Evolutionary conservation across 37 sponge, comb jelly and placozoan genomes (phyloP), one percentile per base, ranked within the genome.

Genomic region (Chondrilla cf. caribensis): DNA sequence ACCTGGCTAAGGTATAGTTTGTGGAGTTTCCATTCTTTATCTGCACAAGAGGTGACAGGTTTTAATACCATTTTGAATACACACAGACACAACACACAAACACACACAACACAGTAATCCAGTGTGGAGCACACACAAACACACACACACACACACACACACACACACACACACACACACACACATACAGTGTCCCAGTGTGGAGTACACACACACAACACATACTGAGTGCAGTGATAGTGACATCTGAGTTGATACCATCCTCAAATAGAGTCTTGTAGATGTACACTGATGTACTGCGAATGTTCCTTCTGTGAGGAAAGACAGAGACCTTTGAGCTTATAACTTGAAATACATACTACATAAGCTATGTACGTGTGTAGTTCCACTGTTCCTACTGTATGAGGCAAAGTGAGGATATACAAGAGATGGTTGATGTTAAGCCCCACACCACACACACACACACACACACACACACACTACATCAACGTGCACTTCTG

Each of bases 1-100:
- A 93, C 93, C 90, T 93, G 93, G 21, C 82, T 37, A 14, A 93
- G 79, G 65, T 93, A 93, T 25, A 84, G 51, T 57, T 81, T 88
- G 82, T 93, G 93, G 38, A 93, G 26, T 44, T 78, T 84, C 93
- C 93, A 93, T 66, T 93, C 90, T 33, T 64, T 83, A 18, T 79
- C 93, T 93, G 55, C 31, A 65, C n/a, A 28, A 19, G 24, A 28
- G 22, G 64, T 22, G 64, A 26, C 22, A 60, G 7, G 15, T 22
- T 9, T 22, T 21, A 60, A 22, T 47, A 60, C 64, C 7, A 22
- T n/a, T n/a, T n/a, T n/a, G n/a, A n/a, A n/a, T n/a, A n/a, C n/a
- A n/a, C n/a, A n/a, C n/a, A n/a, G n/a, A n/a, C n/a, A n/a, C n/a
- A n/a, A 68, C 72, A 62, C 66, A 81, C 65, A 60, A 64, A 62